Percentiles rank a stretch among this genome's conserved stretches.
Evolutionary conservation across 2,113 vertebrate species (phyloP).

Genomic region (Caloenas nicobarica): DNA sequence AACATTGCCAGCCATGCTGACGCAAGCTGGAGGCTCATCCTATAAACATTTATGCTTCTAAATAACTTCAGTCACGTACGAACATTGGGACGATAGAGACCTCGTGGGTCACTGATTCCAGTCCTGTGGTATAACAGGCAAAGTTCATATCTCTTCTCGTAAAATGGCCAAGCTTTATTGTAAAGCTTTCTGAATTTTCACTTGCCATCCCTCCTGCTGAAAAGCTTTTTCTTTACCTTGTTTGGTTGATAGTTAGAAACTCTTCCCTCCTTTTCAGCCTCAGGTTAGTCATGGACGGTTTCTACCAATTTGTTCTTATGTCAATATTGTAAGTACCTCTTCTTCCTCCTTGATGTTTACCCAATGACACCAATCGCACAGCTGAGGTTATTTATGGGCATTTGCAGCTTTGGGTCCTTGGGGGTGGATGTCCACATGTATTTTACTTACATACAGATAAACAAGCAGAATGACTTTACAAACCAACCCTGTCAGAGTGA

Average conservation of each 20-base stretch:
- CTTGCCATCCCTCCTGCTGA: not conserved
- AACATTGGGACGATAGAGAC: not conserved
- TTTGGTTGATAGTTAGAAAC: not conserved
- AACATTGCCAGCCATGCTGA: conserved; percentile 18
- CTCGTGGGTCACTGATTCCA: not conserved
- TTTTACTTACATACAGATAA: conserved; percentile 16
- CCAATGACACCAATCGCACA: not conserved
- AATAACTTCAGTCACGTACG: conserved; percentile 38
- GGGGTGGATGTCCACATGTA: not conserved
- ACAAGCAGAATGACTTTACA: conserved; percentile 40
- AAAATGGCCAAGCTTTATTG: not conserved
- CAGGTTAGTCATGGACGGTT: not conserved
- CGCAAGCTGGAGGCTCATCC: conserved; percentile 11
- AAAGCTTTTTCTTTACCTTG: not conserved
- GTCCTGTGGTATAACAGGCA: not conserved
- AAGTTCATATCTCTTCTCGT: not conserved
- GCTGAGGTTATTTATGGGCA: conserved; percentile 31
- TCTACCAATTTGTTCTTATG: not conserved
- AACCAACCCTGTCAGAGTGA: conserved; percentile 14
- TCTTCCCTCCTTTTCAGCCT: not conserved
- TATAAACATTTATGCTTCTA: conserved; percentile 57
- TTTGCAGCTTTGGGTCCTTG: conserved; percentile 18
- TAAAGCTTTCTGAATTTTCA: not conserved
- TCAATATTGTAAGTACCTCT: conserved; percentile 28
- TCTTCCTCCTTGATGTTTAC: conserved; percentile 48